Base-by-base conservation (phyloP, 1,140 invertebrate species). In the Ladona fulva region DNA sequence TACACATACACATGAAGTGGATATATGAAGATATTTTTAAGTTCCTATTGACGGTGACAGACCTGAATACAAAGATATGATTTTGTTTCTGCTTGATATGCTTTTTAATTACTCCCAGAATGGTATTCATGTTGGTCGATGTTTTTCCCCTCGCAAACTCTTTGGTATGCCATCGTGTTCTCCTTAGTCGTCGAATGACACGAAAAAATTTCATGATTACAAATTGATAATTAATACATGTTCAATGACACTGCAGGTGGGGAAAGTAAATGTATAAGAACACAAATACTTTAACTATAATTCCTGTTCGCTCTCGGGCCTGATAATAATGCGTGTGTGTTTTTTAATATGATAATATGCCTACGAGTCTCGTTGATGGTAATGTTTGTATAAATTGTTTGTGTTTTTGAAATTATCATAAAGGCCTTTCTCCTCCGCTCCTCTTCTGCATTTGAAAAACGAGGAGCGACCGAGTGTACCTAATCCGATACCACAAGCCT, bases 301-400 rank as follows among this genome's bases (percentile, higher is more conserved):
- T 66, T 66, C 52, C 52, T 66, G 52, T 66, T 66, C 52, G n/a
- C 52, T 22, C 52, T 66, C 14, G 52, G 29, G 52, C 52, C 52
- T 66, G 52, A 66, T 66, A 66, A 66, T 66, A 66, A 66, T 66
- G 52, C 52, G 52, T 66, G 52, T 66, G 52, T 66, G 44, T 52
- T 52, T 66, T 66, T 66, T 66, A 66, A 66, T 66, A 66, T 66
- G 52, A 66, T 66, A 66, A 3, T 66, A 66, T 66, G 52, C 52
- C 52, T 66, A 66, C 14, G 52, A 66, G 52, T 66, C 14, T 66
- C 52, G 52, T 66, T 66, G 52, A 66, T 66, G 52, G 52, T 66
- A 66, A 66, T 66, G 52, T 66, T 66, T 66, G 52, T 66, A 66
- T 19, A 66, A 66, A 66, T 66, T 66, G 52, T 66, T 66, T 66